These are phyloP conservation scores for Palaemon carinicauda DNA, from an alignment of 1,140 invertebrate species.

Conservation along the genomic window DNA sequence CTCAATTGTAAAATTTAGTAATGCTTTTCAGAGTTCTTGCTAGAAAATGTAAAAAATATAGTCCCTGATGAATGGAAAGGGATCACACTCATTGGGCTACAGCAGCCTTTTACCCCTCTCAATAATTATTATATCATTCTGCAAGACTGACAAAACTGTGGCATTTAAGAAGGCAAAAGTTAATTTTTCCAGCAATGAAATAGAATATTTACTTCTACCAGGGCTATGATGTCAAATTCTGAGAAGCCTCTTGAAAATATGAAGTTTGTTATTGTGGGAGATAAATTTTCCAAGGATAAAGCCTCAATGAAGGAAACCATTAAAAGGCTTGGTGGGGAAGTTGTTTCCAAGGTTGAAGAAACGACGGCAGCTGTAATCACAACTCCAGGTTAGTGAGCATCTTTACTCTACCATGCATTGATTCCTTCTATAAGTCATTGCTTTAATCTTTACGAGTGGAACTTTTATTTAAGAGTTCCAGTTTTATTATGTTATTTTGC, in stretches of 20 bases:
- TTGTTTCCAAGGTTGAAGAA: constrained; percentile 73
- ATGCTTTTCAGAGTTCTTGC: too few relatives aligned
- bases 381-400: constrained; percentile 66
- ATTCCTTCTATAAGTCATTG: neutral
- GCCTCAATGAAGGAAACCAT: constrained; percentile 75
- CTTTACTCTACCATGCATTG: neutral
- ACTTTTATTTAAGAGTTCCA: too few relatives aligned
- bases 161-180: too few relatives aligned
- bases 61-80: too few relatives aligned
- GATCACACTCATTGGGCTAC: too few relatives aligned
- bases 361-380: constrained; percentile 81
- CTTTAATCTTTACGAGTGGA: neutral
- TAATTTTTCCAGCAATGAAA: too few relatives aligned
- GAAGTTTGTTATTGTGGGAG: constrained; percentile 79
- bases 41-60: too few relatives aligned
- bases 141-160: too few relatives aligned
- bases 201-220: neutral
- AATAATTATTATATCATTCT: too few relatives aligned
- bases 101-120: too few relatives aligned
- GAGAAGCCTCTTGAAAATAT: constrained; percentile 77
- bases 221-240: constrained; percentile 56
- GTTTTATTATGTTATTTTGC: too few relatives aligned
- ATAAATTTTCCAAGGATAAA: constrained; percentile 64
- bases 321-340: constrained; percentile 77
- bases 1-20: too few relatives aligned